phyloP scores from a whole-genome alignment of 1,140 invertebrate species.

The Calliopsis andreniformis region DNA sequence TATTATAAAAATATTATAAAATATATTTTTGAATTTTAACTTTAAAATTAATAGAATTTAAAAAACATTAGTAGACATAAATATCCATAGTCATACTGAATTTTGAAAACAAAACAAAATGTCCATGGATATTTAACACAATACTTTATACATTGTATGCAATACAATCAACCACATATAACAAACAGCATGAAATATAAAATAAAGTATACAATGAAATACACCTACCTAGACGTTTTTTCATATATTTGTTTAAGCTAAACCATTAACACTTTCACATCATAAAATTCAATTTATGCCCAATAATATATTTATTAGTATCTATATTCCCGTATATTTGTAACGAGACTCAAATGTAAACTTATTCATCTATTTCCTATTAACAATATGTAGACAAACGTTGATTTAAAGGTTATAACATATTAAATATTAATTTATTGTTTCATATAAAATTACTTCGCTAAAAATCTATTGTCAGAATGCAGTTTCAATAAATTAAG shows the following conservation, averaged over 20 bases:
- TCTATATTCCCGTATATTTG: neutral
- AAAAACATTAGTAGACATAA: neutral
- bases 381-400: neutral
- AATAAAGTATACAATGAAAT: neutral
- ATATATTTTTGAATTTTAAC: neutral
- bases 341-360: neutral
- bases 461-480: too few relatives aligned
- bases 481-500: neutral
- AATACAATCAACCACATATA: neutral
- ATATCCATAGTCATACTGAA: neutral
- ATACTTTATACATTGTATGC: neutral
- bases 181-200: neutral
- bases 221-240: slow-evolving; percentile 6
- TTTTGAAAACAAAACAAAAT: neutral
- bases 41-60: neutral
- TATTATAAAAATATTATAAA: neutral
- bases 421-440: too few relatives aligned
- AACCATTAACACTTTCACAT: neutral
- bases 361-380: neutral
- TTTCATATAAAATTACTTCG: too few relatives aligned
- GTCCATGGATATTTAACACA: neutral
- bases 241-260: neutral
- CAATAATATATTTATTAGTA: neutral
- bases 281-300: neutral
- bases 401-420: neutral